phyloP scores from a whole-genome alignment of 2,797 vertebrate species.

The Rhabdomys pumilio region DNA sequence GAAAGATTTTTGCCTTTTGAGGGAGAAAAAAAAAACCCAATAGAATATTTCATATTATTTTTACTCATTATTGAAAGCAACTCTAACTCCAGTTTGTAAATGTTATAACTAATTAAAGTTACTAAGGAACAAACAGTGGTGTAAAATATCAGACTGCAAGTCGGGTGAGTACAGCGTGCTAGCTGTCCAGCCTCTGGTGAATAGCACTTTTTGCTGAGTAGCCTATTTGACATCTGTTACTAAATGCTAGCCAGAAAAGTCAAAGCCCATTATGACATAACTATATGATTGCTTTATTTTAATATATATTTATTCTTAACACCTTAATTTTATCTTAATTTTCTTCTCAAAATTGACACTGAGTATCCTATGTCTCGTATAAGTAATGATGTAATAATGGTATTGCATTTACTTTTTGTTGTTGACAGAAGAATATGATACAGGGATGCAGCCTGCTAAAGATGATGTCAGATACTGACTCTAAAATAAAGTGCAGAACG shows the following conservation, averaged over 20 bases:
- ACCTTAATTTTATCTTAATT: slow-evolving; percentile 79
- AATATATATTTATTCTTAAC: neutral
- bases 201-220: slow-evolving; percentile 75
- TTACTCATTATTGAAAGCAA: slow-evolving; percentile 64
- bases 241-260: slow-evolving; percentile 24
- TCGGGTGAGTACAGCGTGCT: slow-evolving; percentile 64
- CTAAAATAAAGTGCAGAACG: slow-evolving; percentile 71
- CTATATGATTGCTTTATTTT: slow-evolving; percentile 80
- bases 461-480: slow-evolving; percentile 76
- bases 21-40: slow-evolving; percentile 54
- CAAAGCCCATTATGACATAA: slow-evolving; percentile 73
- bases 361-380: slow-evolving; percentile 73
- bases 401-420: slow-evolving; percentile 78
- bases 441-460: slow-evolving; percentile 68
- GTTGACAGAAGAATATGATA: slow-evolving; percentile 60
- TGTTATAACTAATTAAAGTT: slow-evolving; percentile 76
- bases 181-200: slow-evolving; percentile 56
- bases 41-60: slow-evolving; percentile 53
- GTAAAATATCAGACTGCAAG: slow-evolving; percentile 78
- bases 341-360: slow-evolving; percentile 73
- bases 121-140: slow-evolving; percentile 67
- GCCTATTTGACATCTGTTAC: slow-evolving; percentile 62
- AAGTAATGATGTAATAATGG: slow-evolving; percentile 73
- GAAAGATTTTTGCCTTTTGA: slow-evolving; percentile 60
- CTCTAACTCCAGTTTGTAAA: slow-evolving; percentile 75